These are phyloP conservation scores for Cotesia glomerata DNA, from an alignment of 1,140 invertebrate genomes.

Conservation along the genomic window DNA sequence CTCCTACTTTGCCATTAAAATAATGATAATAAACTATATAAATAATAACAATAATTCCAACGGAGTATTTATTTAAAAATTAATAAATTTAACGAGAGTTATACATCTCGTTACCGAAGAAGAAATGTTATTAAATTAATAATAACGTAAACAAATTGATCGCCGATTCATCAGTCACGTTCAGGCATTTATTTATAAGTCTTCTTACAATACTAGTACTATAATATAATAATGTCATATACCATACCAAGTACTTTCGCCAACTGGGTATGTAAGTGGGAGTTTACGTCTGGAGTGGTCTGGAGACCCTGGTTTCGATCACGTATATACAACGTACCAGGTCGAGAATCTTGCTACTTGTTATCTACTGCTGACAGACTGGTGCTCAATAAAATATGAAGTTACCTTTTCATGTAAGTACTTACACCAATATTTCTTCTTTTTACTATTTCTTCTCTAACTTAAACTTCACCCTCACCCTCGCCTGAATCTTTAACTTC, in stretches of 20 bases:
- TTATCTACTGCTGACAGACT: conserved; percentile 49
- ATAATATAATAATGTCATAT: conserved; percentile 20
- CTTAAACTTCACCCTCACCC: neutral
- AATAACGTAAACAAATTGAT: neutral
- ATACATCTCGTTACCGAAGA: too few relatives aligned
- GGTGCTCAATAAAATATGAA: conserved; percentile 31
- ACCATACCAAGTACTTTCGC: conserved; percentile 56
- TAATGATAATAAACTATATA: too few relatives aligned
- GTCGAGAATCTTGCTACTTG: conserved; percentile 50
- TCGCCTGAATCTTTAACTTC: too few relatives aligned
- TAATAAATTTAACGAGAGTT: too few relatives aligned
- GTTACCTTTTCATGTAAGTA: neutral
- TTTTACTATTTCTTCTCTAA: neutral
- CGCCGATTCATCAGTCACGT: neutral
- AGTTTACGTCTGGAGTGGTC: conserved; percentile 40
- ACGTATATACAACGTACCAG: conserved; percentile 50
- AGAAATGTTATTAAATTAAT: neutral
- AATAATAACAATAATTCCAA: too few relatives aligned
- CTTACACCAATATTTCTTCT: neutral
- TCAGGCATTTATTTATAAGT: too few relatives aligned
- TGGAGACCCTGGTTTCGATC: conserved; percentile 46
- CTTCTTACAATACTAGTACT: conserved; percentile 37
- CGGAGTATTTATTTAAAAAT: too few relatives aligned
- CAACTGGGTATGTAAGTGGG: conserved; percentile 44
- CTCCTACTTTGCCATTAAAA: neutral